A percentile compares a stretch with the other conserved stretches of the same genome.
phyloP scores from a whole-genome alignment of 2,888 invertebrate species.

The Eupithecia dodoneata region DNA sequence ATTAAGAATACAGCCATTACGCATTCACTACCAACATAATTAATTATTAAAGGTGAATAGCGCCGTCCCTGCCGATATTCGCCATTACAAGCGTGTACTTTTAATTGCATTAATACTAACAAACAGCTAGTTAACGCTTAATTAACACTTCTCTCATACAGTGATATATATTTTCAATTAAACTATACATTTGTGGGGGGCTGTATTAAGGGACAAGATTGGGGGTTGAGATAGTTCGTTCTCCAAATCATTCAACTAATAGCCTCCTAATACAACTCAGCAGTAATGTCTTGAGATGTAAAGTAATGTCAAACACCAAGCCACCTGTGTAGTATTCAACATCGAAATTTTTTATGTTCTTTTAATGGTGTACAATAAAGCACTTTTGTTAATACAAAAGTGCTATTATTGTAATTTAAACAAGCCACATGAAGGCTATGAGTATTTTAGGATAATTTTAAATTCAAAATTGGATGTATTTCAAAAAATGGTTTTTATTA shows the following conservation, averaged over 20 bases:
- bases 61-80: conserved; percentile 23
- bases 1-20: not conserved
- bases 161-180: conserved; percentile 64
- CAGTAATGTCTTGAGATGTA: not conserved
- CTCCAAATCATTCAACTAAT: not conserved
- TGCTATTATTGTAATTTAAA: too few relatives aligned
- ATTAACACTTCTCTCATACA: conserved; percentile 68
- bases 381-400: too few relatives aligned
- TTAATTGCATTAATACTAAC: conserved; percentile 44
- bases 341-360: not conserved
- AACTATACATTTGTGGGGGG: conserved; percentile 49
- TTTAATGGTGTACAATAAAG: too few relatives aligned
- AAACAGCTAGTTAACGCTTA: conserved; percentile 51
- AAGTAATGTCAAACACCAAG: not conserved
- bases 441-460: too few relatives aligned
- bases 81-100: conserved; percentile 43
- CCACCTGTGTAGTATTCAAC: not conserved
- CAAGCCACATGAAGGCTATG: too few relatives aligned
- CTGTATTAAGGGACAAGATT: conserved; percentile 22
- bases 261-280: not conserved
- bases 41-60: conserved; percentile 26
- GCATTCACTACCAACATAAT: conserved; percentile 12
- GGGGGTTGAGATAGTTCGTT: not conserved
- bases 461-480: too few relatives aligned
- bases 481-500: too few relatives aligned